Conservation (phyloP, 2,113 vertebrate genomes). For the Scolopax mira region DNA sequence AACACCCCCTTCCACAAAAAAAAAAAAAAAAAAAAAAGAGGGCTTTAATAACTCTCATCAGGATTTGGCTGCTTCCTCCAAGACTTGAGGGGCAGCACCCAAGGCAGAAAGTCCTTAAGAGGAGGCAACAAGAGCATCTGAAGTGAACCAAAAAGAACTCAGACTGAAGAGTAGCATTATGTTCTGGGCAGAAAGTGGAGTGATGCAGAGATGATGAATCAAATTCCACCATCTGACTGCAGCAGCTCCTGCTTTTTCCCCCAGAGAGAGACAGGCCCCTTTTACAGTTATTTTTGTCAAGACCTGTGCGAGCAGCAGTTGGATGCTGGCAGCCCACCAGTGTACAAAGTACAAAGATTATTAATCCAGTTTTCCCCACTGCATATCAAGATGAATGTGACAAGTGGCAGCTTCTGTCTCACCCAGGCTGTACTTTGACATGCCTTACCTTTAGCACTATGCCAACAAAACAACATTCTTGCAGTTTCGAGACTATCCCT, state of each 20-base stretch:
- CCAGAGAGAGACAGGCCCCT: neutral
- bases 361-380: conserved; percentile 33
- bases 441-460: neutral
- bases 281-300: neutral
- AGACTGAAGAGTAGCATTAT: neutral
- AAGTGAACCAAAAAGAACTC: neutral
- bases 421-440: neutral
- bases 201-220: neutral
- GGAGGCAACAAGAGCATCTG: neutral
- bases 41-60: neutral
- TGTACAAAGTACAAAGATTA: neutral
- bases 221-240: neutral
- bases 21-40: too few relatives aligned
- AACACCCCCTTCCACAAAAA: neutral
- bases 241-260: conserved; percentile 9
- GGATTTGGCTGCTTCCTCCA: neutral
- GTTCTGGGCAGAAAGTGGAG: neutral
- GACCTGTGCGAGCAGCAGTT: neutral
- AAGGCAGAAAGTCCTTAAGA: neutral
- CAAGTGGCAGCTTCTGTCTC: neutral
- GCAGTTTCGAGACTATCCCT: neutral
- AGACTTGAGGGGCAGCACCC: neutral
- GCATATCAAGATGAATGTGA: neutral
- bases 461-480: neutral
- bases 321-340: conserved; percentile 52